A percentile compares a stretch with the other conserved stretches of the same genome.
Evolutionary conservation across 1,140 invertebrate species (phyloP).

Genomic region (Macrotrachela quadricornifera): DNA sequence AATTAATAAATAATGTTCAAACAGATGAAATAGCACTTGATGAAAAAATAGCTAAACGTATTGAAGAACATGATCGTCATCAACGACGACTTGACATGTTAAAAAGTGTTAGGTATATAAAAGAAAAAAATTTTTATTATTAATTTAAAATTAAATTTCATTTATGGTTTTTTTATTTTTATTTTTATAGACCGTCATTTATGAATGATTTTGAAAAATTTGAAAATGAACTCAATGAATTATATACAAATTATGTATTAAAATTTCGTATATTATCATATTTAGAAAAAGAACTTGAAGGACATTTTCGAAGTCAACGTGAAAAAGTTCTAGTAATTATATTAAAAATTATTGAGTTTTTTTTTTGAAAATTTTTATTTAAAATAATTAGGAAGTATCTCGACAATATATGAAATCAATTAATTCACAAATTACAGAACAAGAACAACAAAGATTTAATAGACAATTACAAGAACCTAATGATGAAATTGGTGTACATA

Average conservation of each 20-base stretch:
- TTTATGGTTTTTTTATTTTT: background rate
- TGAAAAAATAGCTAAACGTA: conserved; percentile 68
- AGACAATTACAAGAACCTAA: no score
- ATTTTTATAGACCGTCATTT: conserved; percentile 57
- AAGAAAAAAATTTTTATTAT: background rate
- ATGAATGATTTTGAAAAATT: conserved; percentile 82
- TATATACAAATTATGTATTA: conserved; percentile 68
- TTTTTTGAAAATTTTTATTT: no score
- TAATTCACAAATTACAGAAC: no score
- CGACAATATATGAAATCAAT: no score
- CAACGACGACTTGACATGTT: conserved; percentile 67
- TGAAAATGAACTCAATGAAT: conserved; percentile 56
- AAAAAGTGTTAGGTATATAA: conserved; percentile 58
- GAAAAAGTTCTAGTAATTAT: no score
- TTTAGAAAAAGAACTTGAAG: conserved; percentile 50
- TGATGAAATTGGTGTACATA: no score
- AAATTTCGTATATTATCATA: conserved; percentile 65
- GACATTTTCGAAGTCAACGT: no score
- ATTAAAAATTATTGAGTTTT: no score
- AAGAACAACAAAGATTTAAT: no score
- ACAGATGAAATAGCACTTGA: conserved; percentile 64
- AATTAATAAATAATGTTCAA: conserved; percentile 57
- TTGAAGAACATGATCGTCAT: conserved; percentile 66
- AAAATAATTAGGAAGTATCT: no score
- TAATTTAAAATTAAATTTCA: no score